A percentile compares a stretch with the other conserved stretches of the same genome.
Evolutionary conservation across 2,888 invertebrate genomes (phyloP).

Genomic region (Abrostola triplasia): DNA sequence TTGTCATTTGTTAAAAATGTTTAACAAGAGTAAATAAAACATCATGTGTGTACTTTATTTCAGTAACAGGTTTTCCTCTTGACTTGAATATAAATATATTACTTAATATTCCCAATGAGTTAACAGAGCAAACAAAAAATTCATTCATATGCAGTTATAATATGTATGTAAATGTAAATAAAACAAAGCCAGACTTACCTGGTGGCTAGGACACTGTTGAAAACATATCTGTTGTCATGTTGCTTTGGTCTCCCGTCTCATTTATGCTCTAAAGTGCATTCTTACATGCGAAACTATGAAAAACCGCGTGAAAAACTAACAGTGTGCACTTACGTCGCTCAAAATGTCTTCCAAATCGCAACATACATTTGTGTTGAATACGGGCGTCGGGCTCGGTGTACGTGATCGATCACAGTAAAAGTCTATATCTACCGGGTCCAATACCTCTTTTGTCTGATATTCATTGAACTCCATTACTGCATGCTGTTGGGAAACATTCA

Average conservation of each 20-base stretch:
- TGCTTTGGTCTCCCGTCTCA: slow-evolving; percentile 27
- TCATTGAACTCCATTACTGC: slow-evolving; percentile 87
- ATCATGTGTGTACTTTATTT: slow-evolving; percentile 5
- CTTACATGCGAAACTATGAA: slow-evolving; percentile 45
- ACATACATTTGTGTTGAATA: slow-evolving; percentile 78
- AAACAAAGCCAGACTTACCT: slow-evolving; percentile 35
- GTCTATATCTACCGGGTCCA: slow-evolving; percentile 79
- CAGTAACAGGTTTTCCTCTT: slow-evolving; percentile 28
- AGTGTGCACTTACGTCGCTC: slow-evolving; percentile 81
- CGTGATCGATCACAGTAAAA: slow-evolving; percentile 76
- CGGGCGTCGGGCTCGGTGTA: slow-evolving; percentile 78
- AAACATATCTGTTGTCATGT: slow-evolving; percentile 24
- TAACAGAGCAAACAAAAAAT: slow-evolving; percentile 47
- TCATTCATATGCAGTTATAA: slow-evolving; percentile 36
- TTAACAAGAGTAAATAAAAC: slow-evolving; percentile 7
- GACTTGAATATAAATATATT: slow-evolving; percentile 12
- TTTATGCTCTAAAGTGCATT: slow-evolving; percentile 39
- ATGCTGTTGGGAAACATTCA: slow-evolving; percentile 79
- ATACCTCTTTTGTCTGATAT: slow-evolving; percentile 80
- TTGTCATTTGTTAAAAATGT: background rate
- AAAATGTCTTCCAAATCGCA: slow-evolving; percentile 86
- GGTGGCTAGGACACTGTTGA: slow-evolving; percentile 17
- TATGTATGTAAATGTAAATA: slow-evolving; percentile 53
- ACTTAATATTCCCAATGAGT: slow-evolving; percentile 36
- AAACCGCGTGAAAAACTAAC: slow-evolving; percentile 48